Evolutionary conservation across 2,113 vertebrate species (phyloP), one percentile per base, ranked within the genome.

Genomic region (Urocitellus parryii): DNA sequence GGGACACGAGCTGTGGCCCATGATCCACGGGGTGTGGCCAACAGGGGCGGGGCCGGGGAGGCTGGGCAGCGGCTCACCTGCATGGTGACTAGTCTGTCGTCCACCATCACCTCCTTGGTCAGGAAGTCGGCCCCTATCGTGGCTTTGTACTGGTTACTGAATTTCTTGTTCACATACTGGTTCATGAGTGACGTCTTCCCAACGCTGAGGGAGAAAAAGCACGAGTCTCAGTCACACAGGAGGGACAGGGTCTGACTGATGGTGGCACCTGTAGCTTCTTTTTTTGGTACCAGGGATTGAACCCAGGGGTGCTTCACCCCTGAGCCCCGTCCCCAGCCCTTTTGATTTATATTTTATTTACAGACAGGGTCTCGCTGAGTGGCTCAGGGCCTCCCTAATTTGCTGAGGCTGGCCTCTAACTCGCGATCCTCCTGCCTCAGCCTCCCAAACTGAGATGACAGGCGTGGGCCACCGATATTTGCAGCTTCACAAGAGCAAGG

Each of bases 101-200:
- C 99, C 98, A 99, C 99, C 99, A 99, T 99, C 98, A 99, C 99
- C 98, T 99, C 99, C 98, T 99, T 99, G 86, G 99, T 99, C 96
- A 99, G 98, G 97, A 99, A 99, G 98, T 99, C 99, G 51, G 99
- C 99, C 6, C 99, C 99, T 99, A 99, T 99, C 98, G 99, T 99
- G 12, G 99, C 99, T 99, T 99, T 99, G 98, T 99, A 99, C 97
- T 99, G 99, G 98, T 99, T 99, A 97, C 99, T 99, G 98, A 99
- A 99, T 98, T 99, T 99, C 98, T 99, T 99, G 98, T 99, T 99
- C 98, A 99, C 99, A 98, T 99, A 99, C 98, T 99, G 99, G 98
- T 99, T 99, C 99, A 99, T 99, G 42, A 99, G 99, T 0, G 99
- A 99, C 84, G 99, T 99, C 98, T 99, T 99, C 53, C 99, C 99